Conservation (phyloP, 2,888 invertebrate genomes). For the Urechis unicinctus region DNA sequence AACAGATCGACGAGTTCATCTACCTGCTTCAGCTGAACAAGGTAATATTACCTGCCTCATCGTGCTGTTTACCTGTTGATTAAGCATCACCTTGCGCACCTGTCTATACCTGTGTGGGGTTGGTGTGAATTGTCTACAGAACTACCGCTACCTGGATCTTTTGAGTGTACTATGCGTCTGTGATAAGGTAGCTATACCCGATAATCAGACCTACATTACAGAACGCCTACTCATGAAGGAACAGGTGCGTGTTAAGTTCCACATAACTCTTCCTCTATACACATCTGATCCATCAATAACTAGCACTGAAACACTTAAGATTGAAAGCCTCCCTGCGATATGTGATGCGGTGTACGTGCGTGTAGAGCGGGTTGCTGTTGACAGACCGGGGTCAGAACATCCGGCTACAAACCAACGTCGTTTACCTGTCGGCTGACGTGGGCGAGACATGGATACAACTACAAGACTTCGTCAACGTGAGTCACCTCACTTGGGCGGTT, state of each 20-base stretch:
- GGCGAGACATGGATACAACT: slow-evolving; percentile 40
- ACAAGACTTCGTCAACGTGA: slow-evolving; percentile 48
- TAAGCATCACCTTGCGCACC: too few species aligned
- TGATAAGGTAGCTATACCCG: slow-evolving; percentile 48
- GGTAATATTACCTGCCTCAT: too few species aligned
- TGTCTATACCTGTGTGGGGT: too few species aligned
- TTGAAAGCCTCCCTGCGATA: background rate
- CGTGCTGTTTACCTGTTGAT: background rate
- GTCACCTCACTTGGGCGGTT: background rate
- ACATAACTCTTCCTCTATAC: background rate
- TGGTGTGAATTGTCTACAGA: slow-evolving; percentile 27
- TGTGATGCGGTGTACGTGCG: too few species aligned
- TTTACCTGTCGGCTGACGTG: slow-evolving; percentile 45
- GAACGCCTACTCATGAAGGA: slow-evolving; percentile 44
- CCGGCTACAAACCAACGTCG: slow-evolving; percentile 44
- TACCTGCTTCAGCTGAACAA: slow-evolving; percentile 39
- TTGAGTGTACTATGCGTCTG: slow-evolving; percentile 49
- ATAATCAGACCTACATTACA: slow-evolving; percentile 49
- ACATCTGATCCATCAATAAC: too few species aligned
- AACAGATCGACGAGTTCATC: slow-evolving; percentile 47
- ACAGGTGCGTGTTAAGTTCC: slow-evolving; percentile 25
- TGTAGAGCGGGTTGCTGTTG: slow-evolving; percentile 44
- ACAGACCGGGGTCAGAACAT: slow-evolving; percentile 49
- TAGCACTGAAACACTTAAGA: too few species aligned
- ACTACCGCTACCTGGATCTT: slow-evolving; percentile 46